Base-by-base conservation (phyloP, 2,797 vertebrate species). In the Buphagus erythrorhynchus region DNA sequence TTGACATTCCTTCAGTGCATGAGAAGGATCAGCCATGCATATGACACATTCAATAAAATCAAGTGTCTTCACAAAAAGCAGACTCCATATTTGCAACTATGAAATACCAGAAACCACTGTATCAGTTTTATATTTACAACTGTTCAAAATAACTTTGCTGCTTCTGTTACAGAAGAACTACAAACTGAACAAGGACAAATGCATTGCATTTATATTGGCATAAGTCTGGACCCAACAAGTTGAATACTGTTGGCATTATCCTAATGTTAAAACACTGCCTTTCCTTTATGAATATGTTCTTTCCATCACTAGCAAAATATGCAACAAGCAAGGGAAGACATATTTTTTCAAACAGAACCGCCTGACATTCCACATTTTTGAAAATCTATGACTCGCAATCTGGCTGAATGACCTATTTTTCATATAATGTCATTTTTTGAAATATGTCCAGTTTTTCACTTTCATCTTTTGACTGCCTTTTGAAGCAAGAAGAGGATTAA, bases 381-480 rank as follows among this genome's bases (percentile, higher is more conserved):
- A 90, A 96, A 94, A 90, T 66, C 85, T 81, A 8, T 61, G 69
- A 90, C 84, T 91, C 90, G 76, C 51, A 86, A 61, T 93, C 85
- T 91, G 85, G 31, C 66, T 91, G 89, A 94, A 94, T 63, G 46
- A 91, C 69, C 69, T 84, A 79, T 81, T 96, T 96, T 90, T 95
- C 76, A 83, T 59, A 78, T 76, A 94, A 88, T 42, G 73, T 84
- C 45, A 83, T 78, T 93, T 94, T 88, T 69, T 68, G 82, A 96
- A 96, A 95, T 54, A 68, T 20, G 51, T 88, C 95, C 95, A 94
- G 66, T 73, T 96, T 90, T 94, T 91, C 36, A 86, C 95, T 96
- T 96, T 96, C 85, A 95, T 95, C 94, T 97, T 94, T 83, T 91
- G 58, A 81, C 66, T 86, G 63, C 59, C 59, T 89, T 94, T 95